Evolutionary conservation across 2,888 invertebrate genomes (phyloP).

Genomic region (Phaedon cochleariae): DNA sequence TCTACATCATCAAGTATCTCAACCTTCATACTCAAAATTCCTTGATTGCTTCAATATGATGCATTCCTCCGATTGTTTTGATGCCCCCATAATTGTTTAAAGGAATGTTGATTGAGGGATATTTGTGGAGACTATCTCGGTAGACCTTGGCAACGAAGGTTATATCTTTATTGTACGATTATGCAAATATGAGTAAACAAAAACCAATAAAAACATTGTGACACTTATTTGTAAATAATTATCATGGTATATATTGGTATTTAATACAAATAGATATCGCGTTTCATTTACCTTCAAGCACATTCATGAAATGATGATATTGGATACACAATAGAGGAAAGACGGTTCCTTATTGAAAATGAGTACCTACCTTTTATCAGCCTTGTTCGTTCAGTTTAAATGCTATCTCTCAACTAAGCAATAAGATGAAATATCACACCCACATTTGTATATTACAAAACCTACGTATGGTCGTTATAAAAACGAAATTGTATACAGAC

Average conservation of each 20-base stretch:
- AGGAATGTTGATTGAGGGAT: constrained; percentile 2
- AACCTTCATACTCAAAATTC: not conserved
- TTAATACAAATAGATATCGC: not conserved
- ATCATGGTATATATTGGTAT: not conserved
- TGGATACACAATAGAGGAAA: no score
- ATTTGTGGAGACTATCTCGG: not conserved
- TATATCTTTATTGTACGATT: not conserved
- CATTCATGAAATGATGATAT: no score
- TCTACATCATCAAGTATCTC: no score
- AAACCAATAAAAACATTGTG: not conserved
- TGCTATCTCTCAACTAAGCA: no score
- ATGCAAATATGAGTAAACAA: not conserved
- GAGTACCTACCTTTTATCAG: no score
- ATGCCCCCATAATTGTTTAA: not conserved
- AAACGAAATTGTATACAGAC: constrained; percentile 37
- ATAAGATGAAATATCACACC: constrained; percentile 33
- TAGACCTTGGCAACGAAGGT: not conserved
- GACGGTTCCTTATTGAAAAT: no score
- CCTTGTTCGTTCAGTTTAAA: no score
- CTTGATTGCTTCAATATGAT: not conserved
- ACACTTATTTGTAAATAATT: not conserved
- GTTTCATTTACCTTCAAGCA: no score
- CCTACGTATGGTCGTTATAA: constrained; percentile 36
- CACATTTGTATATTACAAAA: constrained; percentile 33
- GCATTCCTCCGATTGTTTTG: not conserved